Base-by-base conservation (phyloP, 2,113 vertebrate genomes). In the Caracal caracal region DNA sequence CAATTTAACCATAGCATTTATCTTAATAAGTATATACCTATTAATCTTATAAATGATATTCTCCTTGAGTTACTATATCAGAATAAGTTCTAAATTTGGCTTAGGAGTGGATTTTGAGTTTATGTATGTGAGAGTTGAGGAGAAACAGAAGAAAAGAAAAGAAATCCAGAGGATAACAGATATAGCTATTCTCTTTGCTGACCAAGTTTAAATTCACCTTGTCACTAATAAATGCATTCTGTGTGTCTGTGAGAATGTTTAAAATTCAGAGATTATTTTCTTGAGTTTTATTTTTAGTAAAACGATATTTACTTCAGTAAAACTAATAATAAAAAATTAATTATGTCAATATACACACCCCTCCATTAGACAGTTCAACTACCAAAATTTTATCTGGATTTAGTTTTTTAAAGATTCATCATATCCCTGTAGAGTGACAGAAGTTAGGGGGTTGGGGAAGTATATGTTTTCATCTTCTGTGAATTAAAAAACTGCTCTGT, bases 101-200 rank as follows among this genome's bases (percentile, higher is more conserved):
- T 97, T n/a, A 61, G 51, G 86, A 94, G 28, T 93, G 66, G 91
- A 98, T 98, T 98, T 98, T 98, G 59, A 93, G 76, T 95, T 96
- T 97, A 86, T 63, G 1, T 81, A 73, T 61, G 24, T 56, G 6
- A 93, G 22, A 17, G 6, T 33, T 33, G 15, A 40, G 81, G 9
- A 89, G 43, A 66, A 94, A 84, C 37, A 94, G 56, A 65, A 85
- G 66, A 61, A 56, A 19, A 17, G 49, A 26, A 1, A 92, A 95
- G 88, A 98, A 97, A 97, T 97, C 92, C 40, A 73, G 81, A 4
- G 33, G 66, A 56, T 95, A 95, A 84, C 81, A 97, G 82, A 93
- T 40, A 94, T 59, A 97, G 92, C 95, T 43, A 47, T 70, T 91
- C 90, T 3, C 0, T 76, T 35, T 93, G 70, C 66, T 9, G 0